Base-by-base conservation (phyloP, 2,888 invertebrate genomes). In the Philereme vetulata region DNA sequence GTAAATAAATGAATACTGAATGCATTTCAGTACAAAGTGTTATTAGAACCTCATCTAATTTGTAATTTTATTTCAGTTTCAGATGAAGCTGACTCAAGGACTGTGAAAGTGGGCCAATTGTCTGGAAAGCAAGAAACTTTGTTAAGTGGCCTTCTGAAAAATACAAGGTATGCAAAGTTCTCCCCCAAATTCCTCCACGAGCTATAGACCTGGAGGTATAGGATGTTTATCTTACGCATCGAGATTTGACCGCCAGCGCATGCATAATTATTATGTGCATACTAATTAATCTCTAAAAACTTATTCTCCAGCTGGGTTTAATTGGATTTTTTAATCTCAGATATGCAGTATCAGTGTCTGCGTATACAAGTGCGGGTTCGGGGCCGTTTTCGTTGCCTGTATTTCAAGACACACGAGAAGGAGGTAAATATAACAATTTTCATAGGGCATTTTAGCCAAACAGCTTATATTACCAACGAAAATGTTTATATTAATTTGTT, bases 341-440 rank as follows among this genome's bases (percentile, higher is more conserved):
- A 68, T 98, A 98, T 85, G 95, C 96, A 56, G 94, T 98, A 4
- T 95, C 96, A 4, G 95, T 98, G 53, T 94, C 96, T 67, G 97
- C 97, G 0, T 96, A 96, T 78, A 98, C 97, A 74, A 95, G 94
- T 65, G 95, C 96, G 32, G 97, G 97, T 0, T 93, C 95, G 8
- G 97, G 98, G 0, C 97, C 97, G 0, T 94, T 95, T 67, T 97
- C 97, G 3, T 87, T 95, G 6, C 95, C 95, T 36, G 94, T 96
- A 2, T 94, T 95, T 66, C 96, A 96, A 53, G 96, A 96, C 51
- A 98, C 98, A 0, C 94, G 96, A 69, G 97, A 97, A 93, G 97
- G 97, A 86, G 95, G 96, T 95, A 87, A 82, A 47, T 45, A 21
- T 47, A 10, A 4, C 10, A 21, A 11, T 35, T 9, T 49, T 8